Evolutionary conservation across 1,140 invertebrate species (phyloP), one percentile per base, ranked within the genome.

Genomic region (Drosophila sechellia): DNA sequence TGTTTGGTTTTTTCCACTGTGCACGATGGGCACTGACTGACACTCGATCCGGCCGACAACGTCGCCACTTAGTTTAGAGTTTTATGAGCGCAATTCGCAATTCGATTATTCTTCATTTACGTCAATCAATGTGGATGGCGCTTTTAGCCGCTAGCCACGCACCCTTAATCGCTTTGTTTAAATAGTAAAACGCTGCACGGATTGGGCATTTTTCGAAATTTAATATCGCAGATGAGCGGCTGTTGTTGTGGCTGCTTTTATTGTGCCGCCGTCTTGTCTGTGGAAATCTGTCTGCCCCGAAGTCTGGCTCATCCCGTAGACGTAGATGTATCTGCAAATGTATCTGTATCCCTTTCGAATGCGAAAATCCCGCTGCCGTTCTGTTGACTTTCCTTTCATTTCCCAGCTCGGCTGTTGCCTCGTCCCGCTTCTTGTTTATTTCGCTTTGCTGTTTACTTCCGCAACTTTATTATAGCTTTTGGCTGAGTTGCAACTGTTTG

Each of bases 51-150:
- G 48, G 11, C 45, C 52, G 54, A 20, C 43, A 50, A 61, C 37
- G 46, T 40, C 54, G 64, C 42, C 84, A 87, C 83, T 87, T 87
- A 89, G 83, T 83, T 84, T 84, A 77, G 81, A 87, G 79, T 87
- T 89, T 90, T 90, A 90, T 81, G 76, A 70, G 71, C 72, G 68
- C 73, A 90, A 91, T 89, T 91, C 72, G 71, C 73, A 90, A 91
- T 89, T 91, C 89, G 90, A 91, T 91, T 91, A 91, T 91, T 91
- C 89, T 91, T 91, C 89, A 91, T 91, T 91, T 91, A 78, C 75
- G 89, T 91, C 89, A 91, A 91, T 91, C 89, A 91, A 78, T 65
- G 58, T 48, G 77, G 39, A 80, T 42, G 50, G 53, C 50, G 80
- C 60, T 70, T 74, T 81, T 78, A 78, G 74, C 11, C 54, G 49